Evolutionary conservation across 2,888 invertebrate genomes (phyloP), one percentile per base, ranked within the genome.

Genomic region (Scaptomyza polygonia): DNA sequence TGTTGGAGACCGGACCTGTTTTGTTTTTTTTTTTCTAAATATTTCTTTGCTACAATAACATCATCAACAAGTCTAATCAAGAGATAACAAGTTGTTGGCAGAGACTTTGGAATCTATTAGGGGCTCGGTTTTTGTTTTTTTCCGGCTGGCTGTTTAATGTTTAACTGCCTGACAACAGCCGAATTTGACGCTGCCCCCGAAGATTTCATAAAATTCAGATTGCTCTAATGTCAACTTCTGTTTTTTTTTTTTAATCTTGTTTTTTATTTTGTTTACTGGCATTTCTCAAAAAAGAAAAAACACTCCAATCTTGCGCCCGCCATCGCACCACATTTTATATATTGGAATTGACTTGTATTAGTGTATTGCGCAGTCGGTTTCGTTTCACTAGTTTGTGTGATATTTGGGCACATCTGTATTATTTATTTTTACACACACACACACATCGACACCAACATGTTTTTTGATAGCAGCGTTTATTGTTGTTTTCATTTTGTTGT

Each of bases 401-500:
- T 58, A 36, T 71, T 43, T 21, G 55, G 27, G 29, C 45, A 66
- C 85, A 79, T 81, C 66, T 85, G 85, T 69, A 76, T 67, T 65
- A 63, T 71, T 85, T 88, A 75, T 83, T 67, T 86, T 70, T 18
- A 43, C 29, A 42, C 32, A 43, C 9, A 56, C 29, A 54, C 42
- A 55, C 32, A 53, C n/a, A 55, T 21, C 30, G 6, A 53, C 25
- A 43, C n/a, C n/a, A 42, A 63, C 44, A 43, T 16, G 14, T 49
- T 56, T 64, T 53, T 57, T 86, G 84, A 80, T 86, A 80, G 84
- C 64, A 70, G 52, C 59, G 44, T 59, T 49, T 72, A 67, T 66
- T 66, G 57, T 71, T 75, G 30, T 68, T 63, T 76, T 66, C 45
- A 40, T 53, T 29, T 63, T 63, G 32, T 56, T 66, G 56, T 65